Base-by-base conservation (phyloP, 2,888 invertebrate genomes). In the Rhagonycha fulva region DNA sequence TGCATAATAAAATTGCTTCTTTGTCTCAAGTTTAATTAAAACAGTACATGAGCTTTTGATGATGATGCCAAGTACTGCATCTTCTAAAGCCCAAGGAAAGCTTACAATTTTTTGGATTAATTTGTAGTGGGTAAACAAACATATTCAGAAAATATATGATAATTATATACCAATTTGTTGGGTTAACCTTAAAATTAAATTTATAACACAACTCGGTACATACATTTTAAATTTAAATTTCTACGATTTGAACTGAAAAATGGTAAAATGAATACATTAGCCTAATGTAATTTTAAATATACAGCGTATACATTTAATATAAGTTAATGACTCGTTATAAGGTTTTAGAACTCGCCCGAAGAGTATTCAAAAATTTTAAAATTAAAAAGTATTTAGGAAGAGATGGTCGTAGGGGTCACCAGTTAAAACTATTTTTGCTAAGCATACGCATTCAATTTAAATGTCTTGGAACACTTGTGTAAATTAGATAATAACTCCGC, bases 401-500 rank as follows among this genome's bases (percentile, higher is more conserved):
- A 24, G 9, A 26, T 7, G 63, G 24, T 23, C n/a, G 23, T 12
- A 66, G 63, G 63, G 63, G 12, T 66, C 12, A 23, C 11, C n/a
- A 23, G 63, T 24, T 14, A 24, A 23, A 26, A 66, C 14, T 7
- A 66, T 66, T 14, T 66, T 24, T 23, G 23, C 47, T 7, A n/a
- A 47, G 47, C 3, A n/a, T 47, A 26, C 4, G n/a, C 47, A 70
- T 19, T 24, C 14, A 30, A 5, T 47, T 68, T 47, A 66, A 69
- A 69, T 69, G n/a, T 60, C 68, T 69, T 47, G 3, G 24, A 47
- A 61, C 26, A 19, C 19, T 61, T 14, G 62, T 70, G 14, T 70
- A 70, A 70, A 70, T 70, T 70, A 70, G 30, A 70, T 70, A 47
- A 47, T 47, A 47, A 47, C 47, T 47, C n/a, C n/a, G n/a, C n/a